phyloP scores from a whole-genome alignment of 2,888 invertebrate genomes.

The Andrena flavipes region DNA sequence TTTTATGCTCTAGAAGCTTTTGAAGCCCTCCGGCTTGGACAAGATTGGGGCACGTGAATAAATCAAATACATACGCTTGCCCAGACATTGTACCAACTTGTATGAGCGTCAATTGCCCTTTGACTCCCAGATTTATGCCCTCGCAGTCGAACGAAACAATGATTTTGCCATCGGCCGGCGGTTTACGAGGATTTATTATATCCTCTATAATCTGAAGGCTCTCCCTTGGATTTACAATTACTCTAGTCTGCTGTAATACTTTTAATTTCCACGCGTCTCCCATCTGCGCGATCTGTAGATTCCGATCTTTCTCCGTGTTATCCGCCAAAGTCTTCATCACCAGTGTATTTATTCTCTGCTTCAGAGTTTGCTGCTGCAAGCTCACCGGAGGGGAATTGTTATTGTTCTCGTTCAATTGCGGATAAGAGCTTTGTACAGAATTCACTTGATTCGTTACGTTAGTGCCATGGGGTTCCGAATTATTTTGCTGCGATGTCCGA shows the following conservation, averaged over 20 bases:
- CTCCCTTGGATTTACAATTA: constrained; percentile 92
- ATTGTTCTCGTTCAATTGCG: constrained; percentile 74
- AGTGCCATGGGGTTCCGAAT: constrained; percentile 33
- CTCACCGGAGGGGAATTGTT: constrained; percentile 79
- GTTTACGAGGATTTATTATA: constrained; percentile 87
- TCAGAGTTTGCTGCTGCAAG: constrained; percentile 89
- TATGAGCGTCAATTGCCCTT: constrained; percentile 94
- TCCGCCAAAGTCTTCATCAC: constrained; percentile 96
- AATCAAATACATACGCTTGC: constrained; percentile 94
- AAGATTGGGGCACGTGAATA: constrained; percentile 93
- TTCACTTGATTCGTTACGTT: constrained; percentile 57
- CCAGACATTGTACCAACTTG: constrained; percentile 94
- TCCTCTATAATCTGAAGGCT: constrained; percentile 91
- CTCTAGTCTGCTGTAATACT: constrained; percentile 92
- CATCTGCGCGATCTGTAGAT: constrained; percentile 80
- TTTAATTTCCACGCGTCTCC: constrained; percentile 93
- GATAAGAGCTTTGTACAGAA: constrained; percentile 68
- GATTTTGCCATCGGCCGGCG: constrained; percentile 81
- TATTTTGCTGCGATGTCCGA: constrained; percentile 34
- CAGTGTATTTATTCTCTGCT: constrained; percentile 94
- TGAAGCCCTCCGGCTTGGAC: constrained; percentile 92
- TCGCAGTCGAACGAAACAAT: constrained; percentile 96
- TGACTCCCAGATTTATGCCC: constrained; percentile 95
- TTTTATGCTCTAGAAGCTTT: constrained; percentile 91
- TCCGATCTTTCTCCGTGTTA: constrained; percentile 89